phyloP scores from a whole-genome alignment of 2,113 vertebrate species.

The Marmota flaviventris region DNA sequence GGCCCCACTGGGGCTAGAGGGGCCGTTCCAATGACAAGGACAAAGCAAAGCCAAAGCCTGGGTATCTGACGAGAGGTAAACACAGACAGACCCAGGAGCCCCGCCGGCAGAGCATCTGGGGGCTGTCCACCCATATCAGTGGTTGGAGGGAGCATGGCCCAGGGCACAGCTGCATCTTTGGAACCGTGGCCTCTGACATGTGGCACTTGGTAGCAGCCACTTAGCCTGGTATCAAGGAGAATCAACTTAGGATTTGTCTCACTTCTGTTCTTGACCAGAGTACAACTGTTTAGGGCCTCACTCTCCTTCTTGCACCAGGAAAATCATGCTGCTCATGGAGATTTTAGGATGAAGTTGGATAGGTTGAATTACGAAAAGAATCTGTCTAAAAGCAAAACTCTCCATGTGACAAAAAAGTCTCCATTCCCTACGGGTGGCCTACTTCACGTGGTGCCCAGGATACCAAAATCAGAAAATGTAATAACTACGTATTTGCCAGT shows the following conservation, averaged over 20 bases:
- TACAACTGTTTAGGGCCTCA: accelerated
- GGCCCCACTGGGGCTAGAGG: neutral
- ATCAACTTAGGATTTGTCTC: neutral
- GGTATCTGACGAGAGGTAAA: neutral
- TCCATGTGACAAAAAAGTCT: neutral
- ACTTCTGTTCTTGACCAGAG: neutral
- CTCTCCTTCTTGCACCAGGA: neutral
- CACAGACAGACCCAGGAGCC: neutral
- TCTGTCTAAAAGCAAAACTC: neutral
- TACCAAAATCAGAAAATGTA: no score
- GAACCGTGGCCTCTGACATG: accelerated
- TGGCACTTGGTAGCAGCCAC: neutral
- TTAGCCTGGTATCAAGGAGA: accelerated
- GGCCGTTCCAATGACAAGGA: neutral
- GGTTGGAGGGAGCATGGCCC: accelerated
- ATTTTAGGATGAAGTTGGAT: neutral
- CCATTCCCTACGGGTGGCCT: neutral
- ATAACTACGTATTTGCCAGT: no score
- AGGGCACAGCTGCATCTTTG: neutral
- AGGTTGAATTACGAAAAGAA: neutral
- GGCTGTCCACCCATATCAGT: accelerated
- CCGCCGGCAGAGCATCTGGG: accelerated
- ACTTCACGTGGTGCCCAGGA: neutral
- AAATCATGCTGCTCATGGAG: neutral
- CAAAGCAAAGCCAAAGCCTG: neutral